Base-by-base conservation (phyloP, 2,888 invertebrate species). In the Pammene fasciana region DNA sequence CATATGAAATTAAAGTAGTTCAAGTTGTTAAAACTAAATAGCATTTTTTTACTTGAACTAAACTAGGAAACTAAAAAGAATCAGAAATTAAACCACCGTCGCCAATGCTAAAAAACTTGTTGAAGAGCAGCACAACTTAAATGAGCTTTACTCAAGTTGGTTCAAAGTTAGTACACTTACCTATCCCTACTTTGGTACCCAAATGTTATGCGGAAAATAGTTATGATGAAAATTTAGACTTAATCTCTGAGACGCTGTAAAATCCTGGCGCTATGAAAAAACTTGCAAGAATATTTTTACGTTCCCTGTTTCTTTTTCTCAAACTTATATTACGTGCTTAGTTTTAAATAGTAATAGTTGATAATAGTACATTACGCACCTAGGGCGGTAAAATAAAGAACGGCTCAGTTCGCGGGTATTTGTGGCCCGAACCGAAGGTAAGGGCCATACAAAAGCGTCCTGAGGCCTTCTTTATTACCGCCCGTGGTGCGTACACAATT, bases 91-190 rank as follows among this genome's bases (percentile, higher is more conserved):
- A 65, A 54, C 57, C 65, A 45, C 59, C 65, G 54, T 55, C 48
- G 54, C 59, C 54, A 70, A 54, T 60, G 65, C 59, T 68, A 68
- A 70, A 70, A 65, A 65, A 65, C 70, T 65, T 55, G 54, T 60
- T 65, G 54, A 48, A 60, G 60, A 60, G 70, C 65, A 60, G 59
- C 54, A 55, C 54, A 70, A 70, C 70, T 70, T 70, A 65, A 70
- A 70, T 65, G 70, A 65, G 70, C 70, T 70, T 70, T 60, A 41
- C 65, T 43, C 26, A 48, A 70, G 65, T 70, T 70, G 26, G 45
- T 6, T 46, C 57, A 8, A 70, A 65, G 59, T 70, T 60, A 48
- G 52, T 45, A 46, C 48, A 60, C 48, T 70, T 48, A 43, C 68
- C 57, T 50, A 59, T 38, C 59, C 26, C 38, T 57, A 64, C 50